phyloP scores from a whole-genome alignment of 2,113 vertebrate species.

The Hippocampus zosterae region DNA sequence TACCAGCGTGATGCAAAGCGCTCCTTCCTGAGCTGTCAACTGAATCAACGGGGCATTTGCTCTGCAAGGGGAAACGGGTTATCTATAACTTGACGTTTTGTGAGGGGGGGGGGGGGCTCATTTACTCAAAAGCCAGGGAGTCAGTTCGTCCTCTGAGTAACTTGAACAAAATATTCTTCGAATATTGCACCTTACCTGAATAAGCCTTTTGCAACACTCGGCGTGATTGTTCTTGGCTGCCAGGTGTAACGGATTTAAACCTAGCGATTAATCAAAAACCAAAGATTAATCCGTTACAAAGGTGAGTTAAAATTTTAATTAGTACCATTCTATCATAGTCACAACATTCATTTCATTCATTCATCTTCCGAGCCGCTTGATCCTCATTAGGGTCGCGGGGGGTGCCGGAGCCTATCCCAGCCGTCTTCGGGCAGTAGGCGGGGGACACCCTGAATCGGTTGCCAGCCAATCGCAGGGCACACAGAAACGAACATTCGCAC shows the following conservation, averaged over 20 bases:
- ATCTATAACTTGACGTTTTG: not conserved
- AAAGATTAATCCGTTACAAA: not conserved
- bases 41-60: slow-evolving; percentile 80
- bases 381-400: no score
- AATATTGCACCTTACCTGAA: slow-evolving; percentile 79
- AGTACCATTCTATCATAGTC: no score
- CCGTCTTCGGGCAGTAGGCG: no score
- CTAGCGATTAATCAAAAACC: slow-evolving; percentile 58
- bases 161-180: not conserved
- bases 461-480: no score
- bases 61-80: slow-evolving; percentile 61
- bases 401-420: no score
- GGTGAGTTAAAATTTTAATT: not conserved
- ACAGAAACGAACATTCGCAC: no score
- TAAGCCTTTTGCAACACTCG: slow-evolving; percentile 84
- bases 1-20: slow-evolving; percentile 91
- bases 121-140: not conserved
- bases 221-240: slow-evolving; percentile 87
- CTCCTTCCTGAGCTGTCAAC: slow-evolving; percentile 81
- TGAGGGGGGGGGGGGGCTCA: not conserved
- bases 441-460: no score
- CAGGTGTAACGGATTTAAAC: slow-evolving; percentile 86
- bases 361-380: no score
- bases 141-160: not conserved
- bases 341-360: no score